Evolutionary conservation across 2,113 vertebrate genomes (phyloP), one percentile per base, ranked within the genome.

Genomic region (Malurus melanocephalus): DNA sequence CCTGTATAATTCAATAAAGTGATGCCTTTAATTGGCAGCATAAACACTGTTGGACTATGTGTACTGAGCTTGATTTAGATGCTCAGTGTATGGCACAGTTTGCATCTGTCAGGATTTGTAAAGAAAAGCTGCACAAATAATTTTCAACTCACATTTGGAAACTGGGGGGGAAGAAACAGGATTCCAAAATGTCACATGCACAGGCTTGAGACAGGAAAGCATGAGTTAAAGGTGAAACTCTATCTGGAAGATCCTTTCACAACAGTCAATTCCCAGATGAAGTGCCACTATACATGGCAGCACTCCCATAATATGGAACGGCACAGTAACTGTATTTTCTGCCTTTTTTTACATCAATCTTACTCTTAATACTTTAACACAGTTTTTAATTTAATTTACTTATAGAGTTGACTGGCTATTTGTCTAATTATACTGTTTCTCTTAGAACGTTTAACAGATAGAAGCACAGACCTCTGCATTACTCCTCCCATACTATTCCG

Each of bases 21-120:
- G 95, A 96, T 95, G 95, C 68, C 83, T 97, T 97, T 98, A 97
- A 97, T 96, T 90, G 95, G 92, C 91, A 92, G 88, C 94, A 93
- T 97, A 97, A 97, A 97, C 95, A 95, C 93, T 83, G 55, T 76
- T 96, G 69, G 73, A 40, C 76, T 92, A 87, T 79, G 49, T 86
- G 89, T 87, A 93, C 13, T 71, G 90, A 82, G 61, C 35, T 90
- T 92, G 94, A 94, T 92, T 89, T 93, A 88, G 94, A 83, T 18
- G 28, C 56, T 64, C 20, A 68, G 79, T 89, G 83, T 74, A 91
- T 38, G 64, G 80, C 92, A 94, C 45, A 87, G 71, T 88, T 95
- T 53, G 60, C 92, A 89, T 96, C 94, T 96, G 95, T 96, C 86
- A 68, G 84, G 53, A 62, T 93, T 82, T 93, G 90, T 81, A 90